phyloP scores from a whole-genome alignment of 2,113 vertebrate species.

The Nicator chloris region DNA sequence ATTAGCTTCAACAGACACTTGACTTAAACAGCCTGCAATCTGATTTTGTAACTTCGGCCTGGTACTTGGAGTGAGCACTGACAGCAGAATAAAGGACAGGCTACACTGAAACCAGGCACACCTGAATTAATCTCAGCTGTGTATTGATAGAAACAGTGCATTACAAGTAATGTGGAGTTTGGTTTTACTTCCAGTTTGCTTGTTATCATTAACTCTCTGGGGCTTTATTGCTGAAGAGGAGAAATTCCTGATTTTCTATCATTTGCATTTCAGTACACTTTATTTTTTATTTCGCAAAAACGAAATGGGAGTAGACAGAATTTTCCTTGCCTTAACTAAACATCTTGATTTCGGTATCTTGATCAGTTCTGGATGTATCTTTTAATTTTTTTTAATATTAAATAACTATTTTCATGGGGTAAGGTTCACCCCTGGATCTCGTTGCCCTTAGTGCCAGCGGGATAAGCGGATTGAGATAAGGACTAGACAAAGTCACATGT shows the following conservation, averaged over 20 bases:
- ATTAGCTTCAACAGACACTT: neutral
- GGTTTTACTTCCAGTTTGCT: neutral
- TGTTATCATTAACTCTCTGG: neutral
- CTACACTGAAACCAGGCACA: neutral
- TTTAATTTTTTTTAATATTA: neutral
- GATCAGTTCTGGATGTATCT: neutral
- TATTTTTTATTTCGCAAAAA: neutral
- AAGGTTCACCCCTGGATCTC: neutral
- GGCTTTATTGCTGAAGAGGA: neutral
- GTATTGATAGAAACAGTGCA: neutral
- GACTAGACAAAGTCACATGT: neutral
- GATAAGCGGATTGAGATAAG: neutral
- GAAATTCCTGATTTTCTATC: neutral
- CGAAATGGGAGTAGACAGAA: neutral
- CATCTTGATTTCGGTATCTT: neutral
- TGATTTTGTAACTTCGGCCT: neutral
- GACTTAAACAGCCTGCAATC: neutral
- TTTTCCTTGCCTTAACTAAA: neutral
- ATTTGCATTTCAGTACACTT: neutral
- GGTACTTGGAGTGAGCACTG: neutral
- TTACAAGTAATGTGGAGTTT: neutral
- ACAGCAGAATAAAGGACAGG: neutral
- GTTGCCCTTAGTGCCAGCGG: neutral
- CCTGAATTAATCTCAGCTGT: neutral
- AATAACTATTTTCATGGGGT: neutral